Conservation (phyloP, 2,888 invertebrate genomes). For the Nymphalis urticae region DNA sequence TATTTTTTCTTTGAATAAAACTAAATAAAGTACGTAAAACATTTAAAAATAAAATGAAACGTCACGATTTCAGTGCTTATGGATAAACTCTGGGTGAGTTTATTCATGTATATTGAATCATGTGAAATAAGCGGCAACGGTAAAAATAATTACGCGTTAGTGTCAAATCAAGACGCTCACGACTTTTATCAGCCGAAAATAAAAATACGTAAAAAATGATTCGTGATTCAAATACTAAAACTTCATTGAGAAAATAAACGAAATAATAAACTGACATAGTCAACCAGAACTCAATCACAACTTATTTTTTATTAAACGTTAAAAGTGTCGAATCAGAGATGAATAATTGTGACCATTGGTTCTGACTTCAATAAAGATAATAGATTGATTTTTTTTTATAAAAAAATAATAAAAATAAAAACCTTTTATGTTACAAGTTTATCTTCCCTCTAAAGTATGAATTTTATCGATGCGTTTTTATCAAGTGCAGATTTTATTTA, state of each 20-base stretch:
- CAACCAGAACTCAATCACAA: not conserved
- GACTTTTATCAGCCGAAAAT: slow-evolving; percentile 58
- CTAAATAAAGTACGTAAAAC: slow-evolving; percentile 17
- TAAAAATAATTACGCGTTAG: slow-evolving; percentile 74
- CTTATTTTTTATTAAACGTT: not conserved
- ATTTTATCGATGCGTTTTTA: slow-evolving; percentile 32
- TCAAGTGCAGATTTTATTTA: slow-evolving; percentile 30
- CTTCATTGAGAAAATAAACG: slow-evolving; percentile 36
- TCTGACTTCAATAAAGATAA: slow-evolving; percentile 5
- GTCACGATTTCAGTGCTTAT: slow-evolving; percentile 60
- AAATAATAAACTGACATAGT: not conserved
- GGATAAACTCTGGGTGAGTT: slow-evolving; percentile 58
- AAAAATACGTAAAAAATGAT: slow-evolving; percentile 66
- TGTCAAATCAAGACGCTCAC: slow-evolving; percentile 73
- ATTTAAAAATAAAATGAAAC: slow-evolving; percentile 59
- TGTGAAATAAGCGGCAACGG: slow-evolving; percentile 67
- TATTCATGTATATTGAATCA: too few species aligned
- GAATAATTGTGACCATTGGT: not conserved
- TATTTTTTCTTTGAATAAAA: not conserved
- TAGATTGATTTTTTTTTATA: not conserved
- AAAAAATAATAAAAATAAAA: slow-evolving; percentile 14
- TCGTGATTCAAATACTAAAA: slow-evolving; percentile 66
- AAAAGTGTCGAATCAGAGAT: not conserved
- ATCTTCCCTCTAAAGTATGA: slow-evolving; percentile 24
- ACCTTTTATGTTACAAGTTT: slow-evolving; percentile 13